Evolutionary conservation across 2,113 vertebrate genomes (phyloP), one percentile per base, ranked within the genome.

Genomic region (Hyaena hyaena): DNA sequence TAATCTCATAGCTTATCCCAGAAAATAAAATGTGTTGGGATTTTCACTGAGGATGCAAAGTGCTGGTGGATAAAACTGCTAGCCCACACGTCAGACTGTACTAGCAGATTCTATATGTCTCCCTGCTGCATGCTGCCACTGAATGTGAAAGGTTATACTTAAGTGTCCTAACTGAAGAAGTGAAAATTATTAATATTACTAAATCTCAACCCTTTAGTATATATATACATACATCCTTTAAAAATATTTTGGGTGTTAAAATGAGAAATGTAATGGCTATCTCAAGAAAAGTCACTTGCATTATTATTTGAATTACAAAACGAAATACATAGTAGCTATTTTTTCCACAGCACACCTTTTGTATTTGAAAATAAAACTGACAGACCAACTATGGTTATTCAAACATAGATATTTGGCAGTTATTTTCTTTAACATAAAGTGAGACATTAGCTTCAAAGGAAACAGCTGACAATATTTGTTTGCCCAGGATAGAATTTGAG

Each of bases 401-500:
- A 61, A 74, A 81, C 19, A 17, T 15, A 76, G 45, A 69, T 65
- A 45, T 35, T 63, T 81, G 66, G 48, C 74, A 82, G n/a, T 21
- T 24, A 68, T 33, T 77, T 81, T 80, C 61, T 76, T 48, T 21
- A 58, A 96, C 82, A 35, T 89, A 68, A 24, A 53, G 15, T 80
- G 4, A 71, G 17, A 7, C 43, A 50, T 9, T 82, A 33, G 15
- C 4, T 63, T 24, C 35, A 69, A 85, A 26, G 24, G 11, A 90
- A 79, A 55, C 14, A 23, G n/a, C 8, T 68, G 39, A 73, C 26
- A 69, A 24, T n/a, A 53, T 53, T 35, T 50, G 10, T 81, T 89
- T 61, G 10, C 39, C 83, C 83, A n/a, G 26, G 76, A 53, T 79
- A 53, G 10, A 53, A 79, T 23, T 33, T 53, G 76, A 79, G 10